Evolutionary conservation across 2,113 vertebrate genomes (phyloP).

Genomic region (Ailurus styani): DNA sequence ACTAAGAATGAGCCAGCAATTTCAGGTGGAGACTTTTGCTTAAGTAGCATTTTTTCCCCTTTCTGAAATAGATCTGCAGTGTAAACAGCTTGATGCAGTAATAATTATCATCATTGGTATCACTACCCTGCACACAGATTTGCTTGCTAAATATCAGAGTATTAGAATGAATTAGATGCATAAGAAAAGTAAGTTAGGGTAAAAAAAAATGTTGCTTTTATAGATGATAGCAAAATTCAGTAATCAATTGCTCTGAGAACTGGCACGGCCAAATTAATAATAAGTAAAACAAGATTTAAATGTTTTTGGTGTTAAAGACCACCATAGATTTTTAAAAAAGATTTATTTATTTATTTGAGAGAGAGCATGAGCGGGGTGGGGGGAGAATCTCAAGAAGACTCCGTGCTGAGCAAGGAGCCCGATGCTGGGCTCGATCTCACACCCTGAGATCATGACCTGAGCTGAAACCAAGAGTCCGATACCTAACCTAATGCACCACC

Average conservation of each 20-base stretch:
- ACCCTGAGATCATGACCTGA: neutral
- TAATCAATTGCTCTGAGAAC: too few species aligned
- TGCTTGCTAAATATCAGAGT: neutral
- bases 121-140: rapidly evolving
- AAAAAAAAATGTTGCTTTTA: neutral
- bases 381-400: neutral
- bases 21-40: neutral
- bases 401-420: neutral
- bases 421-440: neutral
- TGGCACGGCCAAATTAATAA: too few species aligned
- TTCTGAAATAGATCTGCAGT: neutral
- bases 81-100: neutral
- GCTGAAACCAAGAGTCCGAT: neutral
- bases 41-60: neutral
- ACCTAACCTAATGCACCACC: neutral
- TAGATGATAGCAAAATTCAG: neutral
- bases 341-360: neutral
- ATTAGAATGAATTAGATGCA: rapidly evolving
- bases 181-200: neutral
- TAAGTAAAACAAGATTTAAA: neutral
- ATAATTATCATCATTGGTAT: too few species aligned
- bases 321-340: neutral
- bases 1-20: neutral
- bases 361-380: neutral
- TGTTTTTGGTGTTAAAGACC: neutral